Evolutionary conservation across 2,888 invertebrate species (phyloP).

Genomic region (Eupithecia inturbata): DNA sequence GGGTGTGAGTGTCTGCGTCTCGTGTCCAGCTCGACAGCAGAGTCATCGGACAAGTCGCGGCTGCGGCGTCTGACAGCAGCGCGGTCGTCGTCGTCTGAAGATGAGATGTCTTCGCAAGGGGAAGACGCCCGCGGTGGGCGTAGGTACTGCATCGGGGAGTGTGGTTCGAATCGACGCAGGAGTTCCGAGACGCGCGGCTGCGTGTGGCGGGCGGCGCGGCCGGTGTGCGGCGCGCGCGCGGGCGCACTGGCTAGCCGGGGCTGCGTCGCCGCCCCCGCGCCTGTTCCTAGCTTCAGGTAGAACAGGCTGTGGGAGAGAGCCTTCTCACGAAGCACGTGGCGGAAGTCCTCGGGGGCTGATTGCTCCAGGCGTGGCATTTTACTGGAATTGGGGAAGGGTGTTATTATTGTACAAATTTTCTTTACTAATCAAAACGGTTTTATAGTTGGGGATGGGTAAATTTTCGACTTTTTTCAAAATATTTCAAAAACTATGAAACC

Average conservation of each 20-base stretch:
- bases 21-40: slow-evolving; percentile 83
- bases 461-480: too few species aligned
- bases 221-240: slow-evolving; percentile 71
- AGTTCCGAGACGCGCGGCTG: slow-evolving; percentile 78
- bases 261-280: slow-evolving; percentile 52
- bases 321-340: slow-evolving; percentile 78
- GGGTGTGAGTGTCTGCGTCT: slow-evolving; percentile 75
- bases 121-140: slow-evolving; percentile 74
- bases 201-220: slow-evolving; percentile 68
- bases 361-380: slow-evolving; percentile 76
- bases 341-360: slow-evolving; percentile 74
- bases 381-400: slow-evolving; percentile 41
- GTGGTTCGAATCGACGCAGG: slow-evolving; percentile 71
- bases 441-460: too few species aligned
- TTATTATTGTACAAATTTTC: background rate
- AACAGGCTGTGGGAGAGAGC: slow-evolving; percentile 80
- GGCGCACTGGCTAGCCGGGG: slow-evolving; percentile 63
- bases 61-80: slow-evolving; percentile 77
- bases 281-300: slow-evolving; percentile 77
- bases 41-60: slow-evolving; percentile 81
- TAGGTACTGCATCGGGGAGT: slow-evolving; percentile 79
- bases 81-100: slow-evolving; percentile 79
- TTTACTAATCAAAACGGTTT: background rate
- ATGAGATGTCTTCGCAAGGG: slow-evolving; percentile 75
- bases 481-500: too few species aligned